These are phyloP conservation scores for Ophthalmolycus amberensis DNA, from an alignment of 2,113 vertebrate genomes.

Conservation along the genomic window DNA sequence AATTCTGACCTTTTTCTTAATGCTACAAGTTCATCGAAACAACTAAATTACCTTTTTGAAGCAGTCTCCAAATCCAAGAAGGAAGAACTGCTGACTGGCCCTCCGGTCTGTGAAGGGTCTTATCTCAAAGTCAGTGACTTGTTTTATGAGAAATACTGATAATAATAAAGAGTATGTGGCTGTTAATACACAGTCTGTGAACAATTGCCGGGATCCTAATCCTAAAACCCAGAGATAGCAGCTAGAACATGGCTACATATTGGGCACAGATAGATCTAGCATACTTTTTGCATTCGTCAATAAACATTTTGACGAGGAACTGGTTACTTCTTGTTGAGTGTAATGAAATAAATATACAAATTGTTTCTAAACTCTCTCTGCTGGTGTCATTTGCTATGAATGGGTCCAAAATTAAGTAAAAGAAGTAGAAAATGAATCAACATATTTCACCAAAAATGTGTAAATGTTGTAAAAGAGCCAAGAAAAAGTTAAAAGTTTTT, in stretches of 20 bases:
- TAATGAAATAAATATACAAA: neutral
- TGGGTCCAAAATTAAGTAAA: neutral
- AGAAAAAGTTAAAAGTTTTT: neutral
- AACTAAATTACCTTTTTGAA: constrained; percentile 13
- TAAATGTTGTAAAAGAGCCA: neutral
- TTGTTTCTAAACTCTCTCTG: neutral
- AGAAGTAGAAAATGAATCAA: neutral
- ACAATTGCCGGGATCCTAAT: constrained; percentile 1
- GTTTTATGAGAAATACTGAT: constrained; percentile 1
- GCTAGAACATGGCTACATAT: neutral
- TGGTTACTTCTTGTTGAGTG: neutral
- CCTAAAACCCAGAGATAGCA: neutral
- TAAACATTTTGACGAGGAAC: neutral
- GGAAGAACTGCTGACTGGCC: constrained; percentile 19
- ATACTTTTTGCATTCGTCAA: neutral
- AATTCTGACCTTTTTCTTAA: constrained; percentile 16
- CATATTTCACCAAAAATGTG: neutral
- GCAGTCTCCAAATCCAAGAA: constrained; percentile 25
- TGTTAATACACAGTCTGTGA: constrained; percentile 14
- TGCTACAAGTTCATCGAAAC: neutral
- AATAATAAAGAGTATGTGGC: neutral
- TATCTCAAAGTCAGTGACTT: constrained; percentile 17
- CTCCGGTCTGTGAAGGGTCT: constrained; percentile 1
- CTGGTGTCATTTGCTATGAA: neutral
- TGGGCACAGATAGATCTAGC: neutral